phyloP scores from a whole-genome alignment of 2,113 vertebrate genomes.

The Callaeas wilsoni region DNA sequence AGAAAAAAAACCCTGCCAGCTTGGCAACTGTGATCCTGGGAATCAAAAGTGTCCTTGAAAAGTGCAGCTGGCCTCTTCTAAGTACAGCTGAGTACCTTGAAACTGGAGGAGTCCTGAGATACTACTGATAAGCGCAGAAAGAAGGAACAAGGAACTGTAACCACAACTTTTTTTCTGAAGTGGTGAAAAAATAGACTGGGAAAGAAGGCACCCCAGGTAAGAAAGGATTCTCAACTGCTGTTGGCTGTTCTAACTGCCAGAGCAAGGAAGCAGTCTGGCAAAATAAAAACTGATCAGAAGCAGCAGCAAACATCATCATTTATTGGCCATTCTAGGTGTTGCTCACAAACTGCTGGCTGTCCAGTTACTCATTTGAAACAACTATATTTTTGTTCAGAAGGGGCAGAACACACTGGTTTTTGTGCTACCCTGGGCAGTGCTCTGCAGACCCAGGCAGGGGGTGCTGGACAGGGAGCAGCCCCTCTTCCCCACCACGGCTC shows the following conservation, averaged over 20 bases:
- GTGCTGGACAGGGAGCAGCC: background rate
- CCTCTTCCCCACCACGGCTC: accelerated
- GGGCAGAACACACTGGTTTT: too few relatives aligned
- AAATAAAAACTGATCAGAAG: background rate
- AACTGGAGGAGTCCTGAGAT: background rate
- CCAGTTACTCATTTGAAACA: background rate
- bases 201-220: background rate
- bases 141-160: background rate
- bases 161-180: background rate
- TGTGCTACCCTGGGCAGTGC: background rate
- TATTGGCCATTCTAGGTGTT: background rate
- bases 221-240: background rate
- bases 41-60: background rate
- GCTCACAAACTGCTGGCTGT: background rate
- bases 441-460: background rate
- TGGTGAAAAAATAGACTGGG: background rate
- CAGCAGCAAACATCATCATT: background rate
- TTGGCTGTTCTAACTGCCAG: background rate
- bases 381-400: background rate
- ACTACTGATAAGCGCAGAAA: background rate
- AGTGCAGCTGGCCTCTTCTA: background rate
- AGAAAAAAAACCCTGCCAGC: background rate
- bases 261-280: background rate
- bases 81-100: background rate
- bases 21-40: background rate